These are phyloP conservation scores for Chloropsis cyanopogon DNA, from an alignment of 2,113 vertebrate genomes.

Conservation along the genomic window DNA sequence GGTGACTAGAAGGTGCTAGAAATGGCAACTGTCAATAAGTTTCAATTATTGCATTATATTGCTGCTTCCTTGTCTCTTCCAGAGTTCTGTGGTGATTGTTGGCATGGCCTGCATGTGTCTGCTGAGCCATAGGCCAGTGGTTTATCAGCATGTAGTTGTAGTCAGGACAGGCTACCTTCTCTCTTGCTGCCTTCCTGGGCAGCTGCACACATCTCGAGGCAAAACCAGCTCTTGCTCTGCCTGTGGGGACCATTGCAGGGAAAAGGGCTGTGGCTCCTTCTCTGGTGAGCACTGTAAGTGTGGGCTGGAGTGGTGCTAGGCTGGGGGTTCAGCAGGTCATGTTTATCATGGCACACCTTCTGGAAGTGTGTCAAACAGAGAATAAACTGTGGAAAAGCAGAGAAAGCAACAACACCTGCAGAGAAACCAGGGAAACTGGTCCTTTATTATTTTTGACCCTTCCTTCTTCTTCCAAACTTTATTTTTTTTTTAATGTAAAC, in stretches of 20 bases:
- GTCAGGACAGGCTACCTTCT: neutral
- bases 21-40: neutral
- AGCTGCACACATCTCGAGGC: accelerated
- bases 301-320: neutral
- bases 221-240: neutral
- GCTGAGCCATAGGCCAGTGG: neutral
- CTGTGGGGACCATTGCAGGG: neutral
- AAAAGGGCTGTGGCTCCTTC: accelerated
- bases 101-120: neutral
- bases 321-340: accelerated
- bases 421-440: neutral
- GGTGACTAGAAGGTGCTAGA: neutral
- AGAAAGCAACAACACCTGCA: neutral
- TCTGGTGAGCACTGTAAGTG: neutral
- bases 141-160: neutral
- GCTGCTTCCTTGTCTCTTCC: neutral
- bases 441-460: neutral
- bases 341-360: neutral
- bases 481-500: neutral
- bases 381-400: neutral
- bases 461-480: neutral
- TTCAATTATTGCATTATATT: neutral
- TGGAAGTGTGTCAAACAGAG: neutral
- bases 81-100: neutral
- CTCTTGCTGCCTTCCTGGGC: neutral